Conservation (phyloP, 2,888 invertebrate genomes). For the Ecdyonurus torrentis region DNA sequence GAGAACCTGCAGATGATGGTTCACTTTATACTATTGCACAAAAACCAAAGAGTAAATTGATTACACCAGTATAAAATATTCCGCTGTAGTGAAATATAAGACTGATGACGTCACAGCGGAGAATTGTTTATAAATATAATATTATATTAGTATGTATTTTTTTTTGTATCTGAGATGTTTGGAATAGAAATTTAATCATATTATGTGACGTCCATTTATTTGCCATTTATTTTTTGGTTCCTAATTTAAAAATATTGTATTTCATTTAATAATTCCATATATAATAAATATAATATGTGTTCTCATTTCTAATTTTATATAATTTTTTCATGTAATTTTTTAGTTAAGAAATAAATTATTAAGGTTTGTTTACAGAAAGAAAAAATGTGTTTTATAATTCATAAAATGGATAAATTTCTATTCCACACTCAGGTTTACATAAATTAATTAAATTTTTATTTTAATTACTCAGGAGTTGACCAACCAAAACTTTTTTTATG, state of each 20-base stretch:
- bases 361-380: no score
- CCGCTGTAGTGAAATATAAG: no score
- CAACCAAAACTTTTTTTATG: no score
- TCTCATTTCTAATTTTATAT: not conserved
- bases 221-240: no score
- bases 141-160: not conserved
- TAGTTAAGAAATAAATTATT: no score
- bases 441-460: not conserved
- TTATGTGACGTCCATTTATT: conserved; percentile 14
- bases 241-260: not conserved
- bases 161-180: conserved; percentile 12
- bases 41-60: conserved; percentile 1
- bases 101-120: not conserved
- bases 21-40: not conserved
- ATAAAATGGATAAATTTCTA: conserved; percentile 23
- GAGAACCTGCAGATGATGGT: no score
- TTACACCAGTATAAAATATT: not conserved
- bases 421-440: conserved; percentile 23
- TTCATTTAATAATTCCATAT: conserved; percentile 6
- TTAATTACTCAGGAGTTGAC: not conserved
- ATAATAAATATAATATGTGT: conserved; percentile 7
- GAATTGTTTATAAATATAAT: no score
- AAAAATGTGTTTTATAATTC: no score
- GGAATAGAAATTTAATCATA: conserved; percentile 16
- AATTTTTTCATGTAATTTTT: no score